phyloP scores from a whole-genome alignment of 2,888 invertebrate species.

The Pristionchus fissidentatus region DNA sequence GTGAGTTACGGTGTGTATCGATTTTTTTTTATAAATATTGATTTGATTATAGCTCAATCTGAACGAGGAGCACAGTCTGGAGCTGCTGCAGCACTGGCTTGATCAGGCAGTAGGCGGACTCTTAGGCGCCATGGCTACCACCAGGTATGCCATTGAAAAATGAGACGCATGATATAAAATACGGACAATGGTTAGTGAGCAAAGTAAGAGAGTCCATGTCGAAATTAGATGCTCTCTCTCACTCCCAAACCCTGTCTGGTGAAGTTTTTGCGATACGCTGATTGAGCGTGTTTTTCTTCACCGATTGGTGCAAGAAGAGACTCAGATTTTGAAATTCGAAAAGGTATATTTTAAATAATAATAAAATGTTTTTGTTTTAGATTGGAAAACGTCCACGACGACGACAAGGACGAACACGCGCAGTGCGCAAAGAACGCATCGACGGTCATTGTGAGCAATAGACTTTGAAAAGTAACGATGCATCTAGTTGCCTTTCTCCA shows the following conservation, averaged over 20 bases:
- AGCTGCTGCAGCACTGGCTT: conserved; percentile 46
- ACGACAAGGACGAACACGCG: conserved; percentile 18
- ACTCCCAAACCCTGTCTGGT: too few relatives aligned
- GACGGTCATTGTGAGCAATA: neutral
- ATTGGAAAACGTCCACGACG: neutral
- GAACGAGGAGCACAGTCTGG: conserved; percentile 42
- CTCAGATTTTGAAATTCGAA: neutral
- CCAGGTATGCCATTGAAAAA: neutral
- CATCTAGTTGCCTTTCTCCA: too few relatives aligned
- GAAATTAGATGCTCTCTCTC: neutral
- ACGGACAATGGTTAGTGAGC: neutral
- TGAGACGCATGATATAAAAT: neutral
- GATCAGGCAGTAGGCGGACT: conserved; percentile 34
- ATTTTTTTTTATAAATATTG: neutral
- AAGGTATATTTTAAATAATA: neutral
- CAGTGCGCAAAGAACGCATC: conserved; percentile 10
- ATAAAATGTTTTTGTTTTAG: neutral
- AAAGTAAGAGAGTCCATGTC: neutral
- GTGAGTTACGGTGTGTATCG: neutral
- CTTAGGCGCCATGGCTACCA: conserved; percentile 19
- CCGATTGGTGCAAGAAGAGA: too few relatives aligned
- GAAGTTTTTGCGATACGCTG: too few relatives aligned
- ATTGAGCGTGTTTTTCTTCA: too few relatives aligned
- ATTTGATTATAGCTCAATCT: conserved; percentile 7
- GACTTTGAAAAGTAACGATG: too few relatives aligned